Evolutionary conservation across 2,888 invertebrate species (phyloP).

Genomic region (Thecocarcelia acutangulata): DNA sequence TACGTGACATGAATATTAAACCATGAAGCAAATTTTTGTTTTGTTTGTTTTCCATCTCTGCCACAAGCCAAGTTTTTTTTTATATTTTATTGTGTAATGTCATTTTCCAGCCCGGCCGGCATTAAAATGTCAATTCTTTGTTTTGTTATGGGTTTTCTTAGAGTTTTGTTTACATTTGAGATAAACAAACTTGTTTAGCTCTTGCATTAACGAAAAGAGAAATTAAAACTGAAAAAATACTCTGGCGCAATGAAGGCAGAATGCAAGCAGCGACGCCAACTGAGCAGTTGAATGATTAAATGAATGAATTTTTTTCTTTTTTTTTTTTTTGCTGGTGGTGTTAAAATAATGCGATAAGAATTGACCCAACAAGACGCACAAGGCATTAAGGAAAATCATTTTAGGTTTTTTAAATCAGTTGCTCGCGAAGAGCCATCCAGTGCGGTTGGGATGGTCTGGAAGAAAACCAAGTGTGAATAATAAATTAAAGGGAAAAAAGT

Average conservation of each 20-base stretch:
- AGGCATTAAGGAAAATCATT: constrained; percentile 71
- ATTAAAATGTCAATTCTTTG: constrained; percentile 48
- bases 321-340: constrained; percentile 23
- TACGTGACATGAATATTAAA: too few species aligned
- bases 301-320: constrained; percentile 67
- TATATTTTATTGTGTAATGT: constrained; percentile 2
- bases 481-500: constrained; percentile 70
- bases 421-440: constrained; percentile 80
- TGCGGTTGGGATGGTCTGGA: constrained; percentile 77
- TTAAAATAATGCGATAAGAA: constrained; percentile 64
- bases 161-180: constrained; percentile 63
- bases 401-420: constrained; percentile 76
- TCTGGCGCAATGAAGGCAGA: constrained; percentile 35
- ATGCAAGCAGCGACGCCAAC: constrained; percentile 33
- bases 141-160: constrained; percentile 50
- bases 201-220: constrained; percentile 6
- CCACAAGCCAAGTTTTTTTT: neutral
- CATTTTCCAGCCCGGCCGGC: constrained; percentile 42
- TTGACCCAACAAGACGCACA: constrained; percentile 65
- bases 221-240: neutral
- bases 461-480: constrained; percentile 60
- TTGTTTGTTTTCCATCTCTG: neutral
- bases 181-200: constrained; percentile 3
- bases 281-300: constrained; percentile 60
- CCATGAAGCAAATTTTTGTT: too few species aligned